phyloP scores from a whole-genome alignment of 1,140 invertebrate species.

The Caenorhabditis remanei region DNA sequence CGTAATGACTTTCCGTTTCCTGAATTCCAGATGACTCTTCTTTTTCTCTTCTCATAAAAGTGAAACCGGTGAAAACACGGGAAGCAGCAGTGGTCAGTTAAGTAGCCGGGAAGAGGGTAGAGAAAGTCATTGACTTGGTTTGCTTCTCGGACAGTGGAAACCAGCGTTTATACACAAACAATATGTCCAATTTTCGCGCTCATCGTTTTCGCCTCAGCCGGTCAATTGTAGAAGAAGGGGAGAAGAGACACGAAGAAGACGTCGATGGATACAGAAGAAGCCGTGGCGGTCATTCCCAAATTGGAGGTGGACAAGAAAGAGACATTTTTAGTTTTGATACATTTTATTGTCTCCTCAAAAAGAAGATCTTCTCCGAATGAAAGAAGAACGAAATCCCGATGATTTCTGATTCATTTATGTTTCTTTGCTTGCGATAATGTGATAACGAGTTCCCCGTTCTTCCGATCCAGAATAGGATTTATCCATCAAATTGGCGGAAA shows the following conservation, averaged over 20 bases:
- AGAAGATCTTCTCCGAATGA: too few relatives aligned
- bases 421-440: constrained; percentile 5
- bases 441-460: neutral
- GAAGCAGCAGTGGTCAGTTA: constrained; percentile 13
- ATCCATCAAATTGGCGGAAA: neutral
- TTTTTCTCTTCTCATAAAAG: constrained; percentile 7
- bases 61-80: constrained; percentile 20
- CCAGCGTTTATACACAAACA: constrained; percentile 36
- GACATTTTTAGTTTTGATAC: too few relatives aligned
- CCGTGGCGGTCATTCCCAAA: neutral
- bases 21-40: constrained; percentile 19
- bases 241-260: neutral
- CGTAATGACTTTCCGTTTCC: constrained; percentile 28
- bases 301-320: neutral
- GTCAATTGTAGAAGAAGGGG: constrained; percentile 12
- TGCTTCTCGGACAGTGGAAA: neutral
- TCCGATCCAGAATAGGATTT: neutral
- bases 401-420: constrained; percentile 12
- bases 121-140: constrained; percentile 47
- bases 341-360: too few relatives aligned
- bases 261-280: neutral
- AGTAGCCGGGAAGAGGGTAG: neutral
- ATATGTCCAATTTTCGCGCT: constrained; percentile 30
- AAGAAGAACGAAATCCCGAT: too few relatives aligned
- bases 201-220: constrained; percentile 7